Percentiles rank a stretch among this genome's conserved stretches.
These are phyloP conservation scores for Rachycentron canadum DNA, from an alignment of 2,797 vertebrate genomes.

Conservation along the genomic window DNA sequence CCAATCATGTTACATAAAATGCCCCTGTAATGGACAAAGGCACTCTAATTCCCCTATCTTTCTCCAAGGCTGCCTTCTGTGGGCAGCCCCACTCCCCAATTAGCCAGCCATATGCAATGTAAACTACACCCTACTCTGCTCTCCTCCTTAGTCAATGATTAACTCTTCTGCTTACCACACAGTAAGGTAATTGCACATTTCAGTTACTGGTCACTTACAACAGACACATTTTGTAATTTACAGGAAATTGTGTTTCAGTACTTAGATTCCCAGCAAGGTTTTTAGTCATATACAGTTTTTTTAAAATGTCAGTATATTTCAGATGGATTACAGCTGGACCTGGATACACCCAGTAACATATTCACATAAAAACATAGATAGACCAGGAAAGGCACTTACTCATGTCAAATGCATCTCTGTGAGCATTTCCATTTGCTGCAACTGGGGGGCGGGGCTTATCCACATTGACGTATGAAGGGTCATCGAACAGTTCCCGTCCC, in stretches of 20 bases:
- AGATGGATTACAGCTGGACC: too few relatives aligned
- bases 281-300: background rate
- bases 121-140: slow-evolving; percentile 45
- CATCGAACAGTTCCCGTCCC: slow-evolving; percentile 90
- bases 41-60: slow-evolving; percentile 63
- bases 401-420: slow-evolving; percentile 97
- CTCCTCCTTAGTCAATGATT: slow-evolving; percentile 39
- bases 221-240: slow-evolving; percentile 15
- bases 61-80: slow-evolving; percentile 40
- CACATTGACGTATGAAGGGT: slow-evolving; percentile 97
- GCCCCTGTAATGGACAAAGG: slow-evolving; percentile 61
- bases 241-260: slow-evolving; percentile 9
- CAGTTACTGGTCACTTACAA: slow-evolving; percentile 28
- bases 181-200: slow-evolving; percentile 20
- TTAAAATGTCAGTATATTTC: background rate
- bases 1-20: slow-evolving; percentile 60
- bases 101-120: slow-evolving; percentile 47
- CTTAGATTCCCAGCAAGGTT: slow-evolving; percentile 4
- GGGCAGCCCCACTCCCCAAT: slow-evolving; percentile 56
- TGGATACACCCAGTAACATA: background rate
- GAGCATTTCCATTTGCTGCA: slow-evolving; percentile 88
- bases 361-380: background rate
- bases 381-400: slow-evolving; percentile 85
- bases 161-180: slow-evolving; percentile 31
- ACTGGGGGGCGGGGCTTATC: slow-evolving; percentile 89